Base-by-base conservation (phyloP, 2,113 vertebrate genomes). In the Apus apus region DNA sequence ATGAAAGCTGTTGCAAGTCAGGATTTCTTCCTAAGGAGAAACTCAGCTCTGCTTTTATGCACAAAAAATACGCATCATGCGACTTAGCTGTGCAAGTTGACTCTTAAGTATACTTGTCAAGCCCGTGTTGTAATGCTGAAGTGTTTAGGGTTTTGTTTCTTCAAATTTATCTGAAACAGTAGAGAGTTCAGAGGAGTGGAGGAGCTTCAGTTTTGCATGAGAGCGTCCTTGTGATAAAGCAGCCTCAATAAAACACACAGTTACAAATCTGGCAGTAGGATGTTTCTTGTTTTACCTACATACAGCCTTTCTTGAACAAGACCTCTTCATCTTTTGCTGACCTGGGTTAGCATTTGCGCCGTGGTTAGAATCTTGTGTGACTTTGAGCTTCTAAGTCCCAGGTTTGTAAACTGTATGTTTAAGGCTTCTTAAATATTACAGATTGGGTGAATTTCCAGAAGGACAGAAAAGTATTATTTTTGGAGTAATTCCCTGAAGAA, bases 21-120 rank as follows among this genome's bases (percentile, higher is more conserved):
- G 34, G 8, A 13, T 68, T 83, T 11, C 22, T 72, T 66, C 6
- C 21, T 23, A 32, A 25, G 38, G 77, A 74, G 36, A 87, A 87
- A 72, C 45, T 20, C 6, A 53, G 6, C 43, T 93, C 29, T 65
- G 15, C n/a, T 58, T 68, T 46, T 68, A 7, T 36, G 18, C 20
- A 10, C 34, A 18, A 9, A 53, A 36, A 17, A 53, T 32, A 5
- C 27, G 18, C 3, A 10, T 78, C 0, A 0, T 57, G 34, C 46
- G 34, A 48, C 38, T 60, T 87, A 29, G 15, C 45, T 32, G 11
- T 60, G 25, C 45, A 45, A 53, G 17, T 9, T 68, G 30, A 38
- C 30, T 85, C n/a, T 46, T 27, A 68, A 15, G 16, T n/a, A 4
- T 38, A 7, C 13, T 75, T 80, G 34, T 67, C 22, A 36, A 11